Evolutionary conservation across 2,888 invertebrate genomes (phyloP).

Genomic region (Formica aserva): DNA sequence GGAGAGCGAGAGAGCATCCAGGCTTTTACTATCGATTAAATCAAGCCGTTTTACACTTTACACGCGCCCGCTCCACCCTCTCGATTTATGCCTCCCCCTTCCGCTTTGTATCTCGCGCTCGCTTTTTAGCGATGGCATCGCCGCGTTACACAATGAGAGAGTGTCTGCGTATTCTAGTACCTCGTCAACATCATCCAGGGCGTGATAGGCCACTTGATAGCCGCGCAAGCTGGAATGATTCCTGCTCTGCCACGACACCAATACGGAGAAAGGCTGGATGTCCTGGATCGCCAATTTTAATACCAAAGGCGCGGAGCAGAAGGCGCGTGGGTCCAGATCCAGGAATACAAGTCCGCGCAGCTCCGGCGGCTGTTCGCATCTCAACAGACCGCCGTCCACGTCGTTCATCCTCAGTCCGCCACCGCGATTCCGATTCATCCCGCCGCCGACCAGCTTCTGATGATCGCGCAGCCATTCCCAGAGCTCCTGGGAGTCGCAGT

Average conservation of each 20-base stretch:
- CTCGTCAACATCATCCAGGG: constrained; percentile 88
- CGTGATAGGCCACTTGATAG: constrained; percentile 94
- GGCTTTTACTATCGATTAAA: constrained; percentile 43
- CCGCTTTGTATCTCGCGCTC: constrained; percentile 12
- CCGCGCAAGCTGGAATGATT: constrained; percentile 94
- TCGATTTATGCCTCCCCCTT: constrained; percentile 19
- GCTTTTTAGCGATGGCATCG: constrained; percentile 17
- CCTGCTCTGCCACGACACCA: constrained; percentile 96
- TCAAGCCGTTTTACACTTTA: constrained; percentile 49
- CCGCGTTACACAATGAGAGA: constrained; percentile 13
- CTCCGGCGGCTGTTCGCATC: constrained; percentile 94
- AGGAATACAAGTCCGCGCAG: constrained; percentile 92
- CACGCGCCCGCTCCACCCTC: neutral
- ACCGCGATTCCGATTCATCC: constrained; percentile 86
- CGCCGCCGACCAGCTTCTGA: constrained; percentile 90
- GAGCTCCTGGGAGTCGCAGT: constrained; percentile 95
- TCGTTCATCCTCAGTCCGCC: constrained; percentile 80
- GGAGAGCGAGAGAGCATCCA: constrained; percentile 1
- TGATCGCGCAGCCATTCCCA: constrained; percentile 97
- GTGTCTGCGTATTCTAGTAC: constrained; percentile 80
- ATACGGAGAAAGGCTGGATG: constrained; percentile 94
- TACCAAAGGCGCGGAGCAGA: constrained; percentile 94
- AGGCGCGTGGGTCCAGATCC: constrained; percentile 92
- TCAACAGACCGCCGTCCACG: constrained; percentile 86
- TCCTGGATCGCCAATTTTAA: constrained; percentile 95